These are phyloP conservation scores for Callocephalon fimbriatum DNA, from an alignment of 2,113 vertebrate species.

Conservation along the genomic window DNA sequence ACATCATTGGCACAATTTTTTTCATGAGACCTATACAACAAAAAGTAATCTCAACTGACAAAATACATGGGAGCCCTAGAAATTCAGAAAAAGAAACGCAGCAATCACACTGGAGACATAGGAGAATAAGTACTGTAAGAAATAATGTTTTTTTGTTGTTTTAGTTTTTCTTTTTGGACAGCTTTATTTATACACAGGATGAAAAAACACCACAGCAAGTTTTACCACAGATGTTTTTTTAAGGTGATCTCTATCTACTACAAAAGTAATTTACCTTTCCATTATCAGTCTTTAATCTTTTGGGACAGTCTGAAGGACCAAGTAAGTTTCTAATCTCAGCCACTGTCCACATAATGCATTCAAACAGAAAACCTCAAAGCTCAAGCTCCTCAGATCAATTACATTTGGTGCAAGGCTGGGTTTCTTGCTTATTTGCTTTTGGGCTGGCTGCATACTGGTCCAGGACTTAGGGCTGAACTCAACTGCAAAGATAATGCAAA, in stretches of 20 bases:
- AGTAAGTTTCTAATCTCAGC: neutral
- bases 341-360: neutral
- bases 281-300: conserved; percentile 26
- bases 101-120: neutral
- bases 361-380: conserved; percentile 17
- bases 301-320: neutral
- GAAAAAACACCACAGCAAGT: neutral
- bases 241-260: neutral
- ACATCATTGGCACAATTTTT: neutral
- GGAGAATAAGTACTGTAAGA: neutral
- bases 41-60: neutral
- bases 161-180: neutral
- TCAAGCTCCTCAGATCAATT: neutral
- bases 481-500: conserved; percentile 35
- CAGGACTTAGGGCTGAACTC: neutral
- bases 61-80: neutral
- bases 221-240: neutral
- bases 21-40: neutral
- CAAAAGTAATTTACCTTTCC: conserved; percentile 9
- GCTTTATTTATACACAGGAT: neutral
- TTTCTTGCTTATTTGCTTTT: conserved; percentile 55
- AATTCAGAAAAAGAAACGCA: neutral
- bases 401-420: neutral
- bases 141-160: neutral
- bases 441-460: neutral